A percentile compares a stretch with the other conserved stretches of the same genome.
Evolutionary conservation across 2,888 invertebrate species (phyloP).

Genomic region (Melangyna quadrimaculata): DNA sequence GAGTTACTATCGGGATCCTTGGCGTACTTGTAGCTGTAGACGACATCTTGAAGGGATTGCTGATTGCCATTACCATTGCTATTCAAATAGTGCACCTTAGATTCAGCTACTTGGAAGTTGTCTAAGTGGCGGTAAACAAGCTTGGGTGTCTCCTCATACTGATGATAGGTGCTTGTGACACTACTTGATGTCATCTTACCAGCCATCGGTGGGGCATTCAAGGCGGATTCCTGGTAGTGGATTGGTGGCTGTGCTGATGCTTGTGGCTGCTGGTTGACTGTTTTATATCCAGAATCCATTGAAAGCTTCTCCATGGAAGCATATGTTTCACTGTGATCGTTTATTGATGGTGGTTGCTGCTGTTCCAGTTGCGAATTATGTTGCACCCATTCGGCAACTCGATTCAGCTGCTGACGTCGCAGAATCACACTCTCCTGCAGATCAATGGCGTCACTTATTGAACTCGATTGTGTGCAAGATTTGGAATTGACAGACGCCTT

Average conservation of each 20-base stretch:
- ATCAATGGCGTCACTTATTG: slow-evolving; percentile 78
- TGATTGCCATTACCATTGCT: slow-evolving; percentile 42
- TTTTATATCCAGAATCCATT: slow-evolving; percentile 80
- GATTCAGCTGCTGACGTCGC: slow-evolving; percentile 85
- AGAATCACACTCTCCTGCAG: slow-evolving; percentile 82
- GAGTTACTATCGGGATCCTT: slow-evolving; percentile 78
- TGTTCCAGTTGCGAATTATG: slow-evolving; percentile 83
- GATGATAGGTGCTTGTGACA: slow-evolving; percentile 56
- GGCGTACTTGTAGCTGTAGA: slow-evolving; percentile 79
- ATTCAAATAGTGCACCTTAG: slow-evolving; percentile 35
- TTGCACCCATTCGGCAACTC: slow-evolving; percentile 91
- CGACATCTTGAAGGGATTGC: slow-evolving; percentile 76
- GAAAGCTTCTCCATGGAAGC: slow-evolving; percentile 79
- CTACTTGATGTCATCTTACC: slow-evolving; percentile 61
- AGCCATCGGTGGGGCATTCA: slow-evolving; percentile 33
- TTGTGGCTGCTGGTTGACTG: slow-evolving; percentile 76
- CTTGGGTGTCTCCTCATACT: slow-evolving; percentile 46
- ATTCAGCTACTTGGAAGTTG: slow-evolving; percentile 1
- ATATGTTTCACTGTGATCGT: slow-evolving; percentile 59
- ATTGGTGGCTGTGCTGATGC: slow-evolving; percentile 55
- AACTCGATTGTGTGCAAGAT: slow-evolving; percentile 78
- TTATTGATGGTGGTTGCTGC: slow-evolving; percentile 74
- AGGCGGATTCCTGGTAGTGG: slow-evolving; percentile 7
- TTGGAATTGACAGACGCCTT: slow-evolving; percentile 77
- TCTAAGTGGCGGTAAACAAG: slow-evolving; percentile 33